A percentile compares a stretch with the other conserved stretches of the same genome.
Evolutionary conservation across 1,140 invertebrate genomes (phyloP).

Genomic region (Penaeus chinensis): DNA sequence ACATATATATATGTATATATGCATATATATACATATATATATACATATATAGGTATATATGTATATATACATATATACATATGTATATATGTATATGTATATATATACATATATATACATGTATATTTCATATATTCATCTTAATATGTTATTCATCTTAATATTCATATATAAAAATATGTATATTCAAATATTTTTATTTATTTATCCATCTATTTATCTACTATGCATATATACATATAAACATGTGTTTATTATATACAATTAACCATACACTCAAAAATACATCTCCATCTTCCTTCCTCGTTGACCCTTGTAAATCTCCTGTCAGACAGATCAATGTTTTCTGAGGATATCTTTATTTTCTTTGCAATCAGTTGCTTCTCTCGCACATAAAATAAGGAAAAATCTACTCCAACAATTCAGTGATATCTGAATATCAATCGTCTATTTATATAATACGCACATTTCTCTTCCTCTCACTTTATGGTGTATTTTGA

Average conservation of each 20-base stretch:
- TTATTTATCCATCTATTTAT: not conserved
- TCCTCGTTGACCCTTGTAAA: too few species aligned
- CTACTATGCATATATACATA: not conserved
- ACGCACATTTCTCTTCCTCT: too few species aligned
- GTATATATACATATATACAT: conserved; percentile 14
- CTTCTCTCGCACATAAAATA: too few species aligned
- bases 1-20: conserved; percentile 7
- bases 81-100: not conserved
- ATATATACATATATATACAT: conserved; percentile 12
- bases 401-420: too few species aligned
- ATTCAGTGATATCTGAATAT: too few species aligned
- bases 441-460: too few species aligned
- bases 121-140: conserved; percentile 14
- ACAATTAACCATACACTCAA: not conserved
- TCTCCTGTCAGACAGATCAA: too few species aligned
- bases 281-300: too few species aligned
- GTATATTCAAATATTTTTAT: not conserved
- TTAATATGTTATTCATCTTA: too few species aligned
- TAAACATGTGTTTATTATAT: not conserved
- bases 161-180: not conserved
- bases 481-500: too few species aligned
- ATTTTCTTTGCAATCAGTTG: too few species aligned
- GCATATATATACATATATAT: conserved; percentile 6
- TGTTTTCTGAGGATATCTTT: too few species aligned
- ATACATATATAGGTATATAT: not conserved